Evolutionary conservation across 2,113 vertebrate species (phyloP), one percentile per base, ranked within the genome.

Genomic region (Oxygymnocypris stewartii): DNA sequence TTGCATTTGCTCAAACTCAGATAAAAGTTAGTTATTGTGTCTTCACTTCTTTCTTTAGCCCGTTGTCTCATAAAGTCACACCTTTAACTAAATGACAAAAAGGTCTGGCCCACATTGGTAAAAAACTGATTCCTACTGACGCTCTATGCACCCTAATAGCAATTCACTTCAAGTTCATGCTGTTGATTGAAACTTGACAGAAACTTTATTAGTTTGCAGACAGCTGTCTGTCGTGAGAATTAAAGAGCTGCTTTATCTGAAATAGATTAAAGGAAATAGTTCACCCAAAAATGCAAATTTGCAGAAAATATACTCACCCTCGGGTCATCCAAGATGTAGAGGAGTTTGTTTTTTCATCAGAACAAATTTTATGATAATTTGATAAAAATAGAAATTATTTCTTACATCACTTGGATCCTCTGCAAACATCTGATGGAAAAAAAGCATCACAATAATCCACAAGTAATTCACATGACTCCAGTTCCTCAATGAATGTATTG

Each of bases 1-100:
- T 47, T 86, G 79, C 42, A 59, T 86, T 59, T 63, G 51, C 77
- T 75, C 75, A 31, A 47, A 78, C 73, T 78, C 11, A 2, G 57
- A 85, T 61, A 40, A 78, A 65, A 31, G n/a, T 35, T 76, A 63
- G n/a, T 23, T 44, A 31, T 25, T 31, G 23, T 13, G 25, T 77
- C 57, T 40, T 85, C 37, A 63, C 2, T 84, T 57, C 23, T n/a
- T 85, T 65, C 74, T 49, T 69, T 23, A 49, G 57, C 16, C 57
- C 28, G 4, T 25, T 61, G n/a, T 35, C 37, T 78, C n/a, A 0
- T 84, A 25, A 14, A 76, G 47, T 28, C 49, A 78, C 14, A 31
- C 9, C 7, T 54, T 78, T 11, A 51, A 78, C 6, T 78, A 51
- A 54, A 78, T 18, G 0, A 0, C 16, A 54, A 75, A 44, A 51